Evolutionary conservation across 2,888 invertebrate species (phyloP), one percentile per base, ranked within the genome.

Genomic region (Lumbricus terrestris): DNA sequence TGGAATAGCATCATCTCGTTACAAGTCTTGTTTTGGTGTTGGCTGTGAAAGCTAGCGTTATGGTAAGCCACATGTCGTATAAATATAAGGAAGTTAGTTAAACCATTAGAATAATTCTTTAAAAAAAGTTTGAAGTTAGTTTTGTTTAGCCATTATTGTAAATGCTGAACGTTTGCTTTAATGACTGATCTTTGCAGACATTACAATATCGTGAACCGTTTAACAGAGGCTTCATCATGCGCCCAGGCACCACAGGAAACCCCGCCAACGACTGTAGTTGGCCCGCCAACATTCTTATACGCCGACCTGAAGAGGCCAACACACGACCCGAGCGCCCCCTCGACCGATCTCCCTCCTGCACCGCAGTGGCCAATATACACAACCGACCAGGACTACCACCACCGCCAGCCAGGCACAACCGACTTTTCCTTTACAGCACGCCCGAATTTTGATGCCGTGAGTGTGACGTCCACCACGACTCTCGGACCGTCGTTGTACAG

Each of bases 391-490:
- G 85, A 85, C 8, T 34, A 13, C 35, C 37, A 35, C 34, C 85
- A 13, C 35, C 37, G 85, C 34, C 85, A 34, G 16, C 37, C 34
- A 18, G 85, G 35, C 35, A 35, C 33, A 37, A n/a, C n/a, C n/a
- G 89, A 89, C 1, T 89, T 89, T 37, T 20, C 54, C 5, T 69
- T 54, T 54, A 54, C 89, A 16, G 69, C 89, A 16, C 15, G 47
- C 33, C 69, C 89, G 23, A 54, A 89, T 33, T 89, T 89, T 29
- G 37, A 54, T 47, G 89, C 89, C 6, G 69, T 89, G 18, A 89
- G 69, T 20, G 47, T 89, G 34, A 69, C 69, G 82, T 37, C 42
- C 20, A 47, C 54, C 23, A 13, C 85, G 18, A 33, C 37, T 1
- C 85, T 35, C 0, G 85, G 35, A 37, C 85, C 37, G 3, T 37